Evolutionary conservation across 1,140 invertebrate genomes (phyloP).

Genomic region (Schlechtendalia chinensis): DNA sequence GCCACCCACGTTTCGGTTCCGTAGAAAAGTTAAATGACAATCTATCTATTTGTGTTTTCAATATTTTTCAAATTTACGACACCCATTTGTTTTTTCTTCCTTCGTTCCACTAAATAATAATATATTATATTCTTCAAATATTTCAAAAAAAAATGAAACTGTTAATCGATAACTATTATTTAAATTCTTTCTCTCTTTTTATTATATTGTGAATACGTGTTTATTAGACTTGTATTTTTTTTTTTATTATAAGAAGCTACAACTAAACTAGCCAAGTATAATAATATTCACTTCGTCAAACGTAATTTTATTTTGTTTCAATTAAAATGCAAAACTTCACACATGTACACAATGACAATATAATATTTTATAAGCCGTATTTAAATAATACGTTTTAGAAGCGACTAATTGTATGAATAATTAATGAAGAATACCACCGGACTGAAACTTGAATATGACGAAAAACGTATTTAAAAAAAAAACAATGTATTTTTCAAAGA

Average conservation of each 20-base stretch:
- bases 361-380: neutral
- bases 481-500: neutral
- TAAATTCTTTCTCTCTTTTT: too few species aligned
- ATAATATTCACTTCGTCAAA: neutral
- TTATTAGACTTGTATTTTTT: too few species aligned
- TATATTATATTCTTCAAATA: neutral
- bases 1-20: neutral
- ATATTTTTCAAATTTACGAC: neutral
- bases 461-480: neutral
- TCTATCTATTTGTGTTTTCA: neutral
- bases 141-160: neutral
- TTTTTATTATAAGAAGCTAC: too few species aligned
- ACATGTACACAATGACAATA: neutral
- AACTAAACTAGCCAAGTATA: too few species aligned
- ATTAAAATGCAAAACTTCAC: slow-evolving; percentile 2
- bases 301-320: neutral
- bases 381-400: neutral
- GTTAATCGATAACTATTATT: too few species aligned
- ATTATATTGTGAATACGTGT: too few species aligned
- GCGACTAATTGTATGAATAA: neutral
- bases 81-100: neutral
- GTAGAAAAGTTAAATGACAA: neutral
- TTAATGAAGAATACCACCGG: neutral
- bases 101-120: neutral
- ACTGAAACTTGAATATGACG: neutral